Base-by-base conservation (phyloP, 2,888 invertebrate species). In the Cremastinae sp. region DNA sequence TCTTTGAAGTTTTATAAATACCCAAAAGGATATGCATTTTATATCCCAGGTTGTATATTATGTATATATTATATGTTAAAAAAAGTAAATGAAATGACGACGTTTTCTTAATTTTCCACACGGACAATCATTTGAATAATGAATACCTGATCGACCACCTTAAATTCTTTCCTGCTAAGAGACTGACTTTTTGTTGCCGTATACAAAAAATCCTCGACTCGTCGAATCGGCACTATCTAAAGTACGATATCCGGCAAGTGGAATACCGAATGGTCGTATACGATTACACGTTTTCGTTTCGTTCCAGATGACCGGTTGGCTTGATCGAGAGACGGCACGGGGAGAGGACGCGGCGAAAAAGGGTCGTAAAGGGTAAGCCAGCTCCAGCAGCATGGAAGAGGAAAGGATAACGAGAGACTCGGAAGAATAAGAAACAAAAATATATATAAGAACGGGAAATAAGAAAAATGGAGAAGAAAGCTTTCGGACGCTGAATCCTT, bases 241-340 rank as follows among this genome's bases (percentile, higher is more conserved):
- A 8, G 0, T 14, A 14, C 20, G 49, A 39, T 45, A 55, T 53
- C 22, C 53, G 14, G 1, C 43, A 41, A 45, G 35, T 53, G 37
- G 39, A 73, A 73, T 55, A 10, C 53, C 28, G 49, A 55, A 64
- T 53, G 22, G 22, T 39, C 8, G 49, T 47, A 61, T 59, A 53
- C 28, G 18, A 41, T 65, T 39, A 43, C 61, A 68, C 62, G 47
- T 59, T 59, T 59, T 65, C 45, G 55, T 70, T 62, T 58, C 16
- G 28, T 62, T 69, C 59, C 74, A 66, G 70, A 66, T 72, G 71
- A 82, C 80, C 72, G 51, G 16, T 53, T 39, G 64, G 35, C 43
- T 39, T 43, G 69, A 75, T 70, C 53, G 37, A 51, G 49, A 56
- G 51, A 12, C 12, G 12, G 2, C 14, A 12, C 12, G 12, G 2